These are phyloP conservation scores for Strongylocentrotus purpuratus DNA, from an alignment of 35 echinoderm and acorn worm genomes.

Conservation along the genomic window DNA sequence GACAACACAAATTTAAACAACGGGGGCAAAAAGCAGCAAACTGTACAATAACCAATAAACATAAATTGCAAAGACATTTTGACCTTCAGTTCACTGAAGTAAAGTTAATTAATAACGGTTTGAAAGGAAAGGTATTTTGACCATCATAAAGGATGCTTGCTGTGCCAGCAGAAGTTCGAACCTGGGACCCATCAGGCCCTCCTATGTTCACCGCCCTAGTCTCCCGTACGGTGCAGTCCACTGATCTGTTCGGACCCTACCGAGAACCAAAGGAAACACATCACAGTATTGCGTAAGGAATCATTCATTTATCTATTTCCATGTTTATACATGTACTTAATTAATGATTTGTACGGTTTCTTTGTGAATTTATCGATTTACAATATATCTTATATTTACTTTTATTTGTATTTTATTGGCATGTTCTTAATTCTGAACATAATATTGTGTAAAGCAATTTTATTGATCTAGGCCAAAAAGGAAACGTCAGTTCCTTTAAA, in stretches of 20 bases:
- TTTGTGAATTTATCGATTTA: no score
- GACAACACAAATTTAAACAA: neutral
- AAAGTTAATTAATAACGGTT: neutral
- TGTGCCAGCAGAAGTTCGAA: conserved; percentile 43
- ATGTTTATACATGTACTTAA: no score
- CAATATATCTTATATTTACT: no score
- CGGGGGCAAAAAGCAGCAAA: neutral
- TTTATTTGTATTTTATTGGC: no score
- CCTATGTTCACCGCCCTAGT: conserved; percentile 37
- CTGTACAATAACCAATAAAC: neutral
- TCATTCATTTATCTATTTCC: neutral
- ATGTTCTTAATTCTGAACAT: no score
- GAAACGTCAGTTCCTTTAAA: no score
- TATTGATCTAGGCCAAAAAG: no score
- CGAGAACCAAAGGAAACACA: conserved; percentile 82
- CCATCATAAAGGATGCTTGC: conserved; percentile 20
- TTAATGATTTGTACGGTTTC: no score
- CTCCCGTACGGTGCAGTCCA: conserved; percentile 89
- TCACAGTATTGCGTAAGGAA: conserved; percentile 87
- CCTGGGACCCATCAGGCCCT: conserved; percentile 22
- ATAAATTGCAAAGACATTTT: neutral
- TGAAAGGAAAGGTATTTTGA: neutral
- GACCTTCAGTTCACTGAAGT: neutral
- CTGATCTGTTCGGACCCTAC: conserved; percentile 86
- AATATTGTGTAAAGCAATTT: no score